Percentiles rank a stretch among this genome's conserved stretches.
Evolutionary conservation across 2,113 vertebrate species (phyloP).

Genomic region (Lethenteron camtschaticum): DNA sequence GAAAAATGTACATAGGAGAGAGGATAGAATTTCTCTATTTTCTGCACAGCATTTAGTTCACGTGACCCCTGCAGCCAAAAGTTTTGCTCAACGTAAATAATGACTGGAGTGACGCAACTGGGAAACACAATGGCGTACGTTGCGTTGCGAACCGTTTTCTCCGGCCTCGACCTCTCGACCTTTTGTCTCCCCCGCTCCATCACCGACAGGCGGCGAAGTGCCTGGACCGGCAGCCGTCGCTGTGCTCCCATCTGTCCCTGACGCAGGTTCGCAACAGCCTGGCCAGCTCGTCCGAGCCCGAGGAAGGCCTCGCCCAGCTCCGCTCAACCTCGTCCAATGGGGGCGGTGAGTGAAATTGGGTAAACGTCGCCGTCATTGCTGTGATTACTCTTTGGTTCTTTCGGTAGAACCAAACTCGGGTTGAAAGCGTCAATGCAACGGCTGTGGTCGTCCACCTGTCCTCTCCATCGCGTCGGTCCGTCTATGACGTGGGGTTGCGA

Average conservation of each 20-base stretch:
- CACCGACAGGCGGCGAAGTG: conserved; percentile 45
- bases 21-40: neutral
- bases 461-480: no score
- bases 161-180: neutral
- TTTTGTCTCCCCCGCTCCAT: neutral
- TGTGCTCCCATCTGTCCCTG: conserved; percentile 82
- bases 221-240: conserved; percentile 59
- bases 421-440: no score
- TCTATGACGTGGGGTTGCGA: no score
- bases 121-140: neutral
- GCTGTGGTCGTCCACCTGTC: no score
- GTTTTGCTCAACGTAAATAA: neutral
- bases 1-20: neutral
- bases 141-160: neutral
- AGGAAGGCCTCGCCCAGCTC: conserved; percentile 78
- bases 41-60: no score
- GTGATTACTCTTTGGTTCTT: no score
- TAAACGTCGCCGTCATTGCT: no score
- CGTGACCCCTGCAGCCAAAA: no score
- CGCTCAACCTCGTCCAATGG: conserved; percentile 9
- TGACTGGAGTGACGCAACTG: neutral
- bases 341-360: no score
- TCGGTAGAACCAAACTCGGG: no score
- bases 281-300: conserved; percentile 66
- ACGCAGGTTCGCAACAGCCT: conserved; percentile 95